Conservation (phyloP, 2,797 vertebrate genomes). For the Hippoglossus hippoglossus region DNA sequence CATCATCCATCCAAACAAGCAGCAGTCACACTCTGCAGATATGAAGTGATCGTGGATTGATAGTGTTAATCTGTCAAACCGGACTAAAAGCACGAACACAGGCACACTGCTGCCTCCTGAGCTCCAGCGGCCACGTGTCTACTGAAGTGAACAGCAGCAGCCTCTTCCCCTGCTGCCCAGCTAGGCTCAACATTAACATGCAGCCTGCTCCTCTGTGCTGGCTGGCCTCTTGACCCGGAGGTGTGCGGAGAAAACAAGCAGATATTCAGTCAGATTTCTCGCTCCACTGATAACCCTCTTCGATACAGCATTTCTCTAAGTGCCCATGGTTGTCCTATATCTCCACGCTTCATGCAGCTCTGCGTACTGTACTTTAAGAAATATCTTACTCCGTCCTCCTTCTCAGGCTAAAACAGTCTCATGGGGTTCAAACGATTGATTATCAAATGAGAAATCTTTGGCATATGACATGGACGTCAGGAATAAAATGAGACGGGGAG, state of each 20-base stretch:
- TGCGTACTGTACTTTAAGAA: conserved; percentile 48
- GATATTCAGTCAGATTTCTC: conserved; percentile 77
- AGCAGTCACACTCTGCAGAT: conserved; percentile 14
- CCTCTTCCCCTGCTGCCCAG: conserved; percentile 17
- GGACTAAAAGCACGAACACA: conserved; percentile 28
- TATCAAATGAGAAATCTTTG: conserved; percentile 52
- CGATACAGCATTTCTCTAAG: conserved; percentile 67
- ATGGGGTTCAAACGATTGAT: conserved; percentile 44
- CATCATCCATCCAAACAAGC: background rate
- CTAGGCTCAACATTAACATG: conserved; percentile 58
- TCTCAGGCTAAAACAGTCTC: conserved; percentile 29
- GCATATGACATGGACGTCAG: background rate
- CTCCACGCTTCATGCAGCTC: conserved; percentile 38
- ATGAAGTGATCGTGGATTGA: background rate
- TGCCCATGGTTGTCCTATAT: conserved; percentile 70
- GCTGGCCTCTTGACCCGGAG: conserved; percentile 68
- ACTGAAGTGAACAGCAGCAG: conserved; percentile 7
- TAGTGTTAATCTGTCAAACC: conserved; percentile 51
- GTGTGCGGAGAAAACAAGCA: conserved; percentile 66
- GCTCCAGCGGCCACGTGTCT: conserved; percentile 22
- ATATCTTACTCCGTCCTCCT: conserved; percentile 15
- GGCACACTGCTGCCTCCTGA: conserved; percentile 34
- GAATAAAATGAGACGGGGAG: background rate
- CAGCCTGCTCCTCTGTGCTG: conserved; percentile 48
- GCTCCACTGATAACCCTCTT: conserved; percentile 74